A percentile compares a stretch with the other conserved stretches of the same genome.
These are phyloP conservation scores for Mus spicilegus DNA, from an alignment of 2,113 vertebrate species.

Conservation along the genomic window DNA sequence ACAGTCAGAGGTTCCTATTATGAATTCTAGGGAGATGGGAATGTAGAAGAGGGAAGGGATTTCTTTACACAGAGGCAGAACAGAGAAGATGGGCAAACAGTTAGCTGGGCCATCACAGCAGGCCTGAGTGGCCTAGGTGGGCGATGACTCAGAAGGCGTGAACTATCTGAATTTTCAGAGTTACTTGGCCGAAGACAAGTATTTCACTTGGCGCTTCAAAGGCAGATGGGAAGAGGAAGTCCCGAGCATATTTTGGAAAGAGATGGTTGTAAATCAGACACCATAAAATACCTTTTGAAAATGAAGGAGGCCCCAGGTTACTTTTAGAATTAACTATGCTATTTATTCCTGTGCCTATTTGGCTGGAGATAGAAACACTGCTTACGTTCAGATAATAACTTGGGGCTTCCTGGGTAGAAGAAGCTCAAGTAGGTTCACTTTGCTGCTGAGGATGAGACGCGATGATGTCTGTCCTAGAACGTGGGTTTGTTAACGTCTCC, in stretches of 20 bases:
- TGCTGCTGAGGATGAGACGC: constrained; percentile 82
- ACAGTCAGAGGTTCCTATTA: background rate
- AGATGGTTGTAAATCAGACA: constrained; percentile 42
- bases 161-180: background rate
- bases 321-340: constrained; percentile 71
- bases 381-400: constrained; percentile 82
- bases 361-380: constrained; percentile 76
- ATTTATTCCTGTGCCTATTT: constrained; percentile 73
- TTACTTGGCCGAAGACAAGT: background rate
- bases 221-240: background rate
- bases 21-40: background rate
- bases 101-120: background rate
- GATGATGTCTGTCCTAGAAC: constrained; percentile 85
- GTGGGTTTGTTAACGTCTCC: background rate
- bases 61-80: background rate
- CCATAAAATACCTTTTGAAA: constrained; percentile 69
- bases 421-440: constrained; percentile 72
- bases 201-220: constrained; percentile 1
- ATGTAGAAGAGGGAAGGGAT: background rate
- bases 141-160: too few relatives aligned
- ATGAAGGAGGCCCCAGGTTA: constrained; percentile 79
- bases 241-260: background rate
- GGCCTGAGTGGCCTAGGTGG: fast-evolving
- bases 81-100: background rate
- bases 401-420: constrained; percentile 86